phyloP scores from a whole-genome alignment of 1,140 invertebrate species.

The Venustaconcha ellipsiformis region DNA sequence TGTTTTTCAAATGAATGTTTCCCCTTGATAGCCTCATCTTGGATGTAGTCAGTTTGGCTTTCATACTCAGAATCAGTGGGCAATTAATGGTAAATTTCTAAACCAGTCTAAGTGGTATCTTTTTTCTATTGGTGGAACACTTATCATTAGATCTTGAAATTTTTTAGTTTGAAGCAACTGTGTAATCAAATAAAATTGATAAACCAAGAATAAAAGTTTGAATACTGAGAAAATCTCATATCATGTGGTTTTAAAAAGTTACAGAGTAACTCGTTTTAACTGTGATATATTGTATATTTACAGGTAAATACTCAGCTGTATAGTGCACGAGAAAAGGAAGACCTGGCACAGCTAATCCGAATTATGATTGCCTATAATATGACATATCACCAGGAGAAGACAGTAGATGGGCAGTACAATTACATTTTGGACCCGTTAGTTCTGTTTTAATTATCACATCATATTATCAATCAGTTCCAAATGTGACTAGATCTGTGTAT shows the following conservation, averaged over 20 bases:
- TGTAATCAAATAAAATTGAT: no score
- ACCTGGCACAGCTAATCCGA: constrained; percentile 79
- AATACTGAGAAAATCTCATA: background rate
- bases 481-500: background rate
- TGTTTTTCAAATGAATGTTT: no score
- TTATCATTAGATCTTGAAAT: no score
- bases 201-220: no score
- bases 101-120: no score
- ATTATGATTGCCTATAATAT: constrained; percentile 92
- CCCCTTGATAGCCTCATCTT: no score
- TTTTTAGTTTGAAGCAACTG: no score
- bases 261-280: background rate
- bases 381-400: constrained; percentile 85
- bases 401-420: constrained; percentile 81
- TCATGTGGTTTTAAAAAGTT: background rate
- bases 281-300: constrained; percentile 25
- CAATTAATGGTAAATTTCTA: no score
- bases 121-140: no score
- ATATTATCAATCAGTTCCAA: background rate
- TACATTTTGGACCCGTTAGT: constrained; percentile 87
- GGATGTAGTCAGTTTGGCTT: no score
- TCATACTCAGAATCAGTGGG: no score
- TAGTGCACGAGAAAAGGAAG: constrained; percentile 80
- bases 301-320: constrained; percentile 81
- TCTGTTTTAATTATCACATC: background rate